These are phyloP conservation scores for Apodemus speciosus DNA, from an alignment of 2,113 vertebrate species.

Conservation along the genomic window DNA sequence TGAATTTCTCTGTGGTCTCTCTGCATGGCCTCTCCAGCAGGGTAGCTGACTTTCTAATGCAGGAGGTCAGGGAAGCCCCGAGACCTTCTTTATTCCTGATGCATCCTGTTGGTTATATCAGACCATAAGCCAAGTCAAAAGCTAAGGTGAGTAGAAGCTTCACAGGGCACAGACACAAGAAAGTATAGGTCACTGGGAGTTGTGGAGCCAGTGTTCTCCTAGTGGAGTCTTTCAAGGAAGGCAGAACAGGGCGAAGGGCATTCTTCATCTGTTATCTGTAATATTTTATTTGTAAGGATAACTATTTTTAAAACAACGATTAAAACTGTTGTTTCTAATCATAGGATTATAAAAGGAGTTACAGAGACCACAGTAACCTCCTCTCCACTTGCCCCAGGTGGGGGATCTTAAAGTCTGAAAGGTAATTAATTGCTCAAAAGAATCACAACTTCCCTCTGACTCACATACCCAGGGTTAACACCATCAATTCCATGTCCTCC, in stretches of 20 bases:
- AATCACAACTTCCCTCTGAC: background rate
- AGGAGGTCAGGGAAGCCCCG: background rate
- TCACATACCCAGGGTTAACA: background rate
- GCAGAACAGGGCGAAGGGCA: background rate
- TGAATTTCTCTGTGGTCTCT: background rate
- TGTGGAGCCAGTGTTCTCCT: background rate
- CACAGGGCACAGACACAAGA: no score
- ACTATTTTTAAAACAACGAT: slow-evolving; percentile 7
- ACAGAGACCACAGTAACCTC: background rate
- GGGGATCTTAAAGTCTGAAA: background rate
- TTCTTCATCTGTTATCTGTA: background rate
- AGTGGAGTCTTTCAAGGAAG: background rate
- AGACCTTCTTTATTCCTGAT: background rate
- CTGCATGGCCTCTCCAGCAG: background rate
- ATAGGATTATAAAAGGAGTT: slow-evolving; percentile 5
- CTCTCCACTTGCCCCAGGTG: background rate
- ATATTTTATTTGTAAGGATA: slow-evolving; percentile 47
- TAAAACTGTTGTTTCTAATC: background rate
- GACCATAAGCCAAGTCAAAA: no score
- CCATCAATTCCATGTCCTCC: background rate
- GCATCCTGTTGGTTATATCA: background rate
- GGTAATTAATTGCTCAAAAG: background rate
- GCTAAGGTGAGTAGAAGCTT: background rate
- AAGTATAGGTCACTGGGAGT: background rate
- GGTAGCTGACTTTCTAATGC: background rate